These are phyloP conservation scores for Cyanoderma ruficeps DNA, from an alignment of 2,113 vertebrate species.

Conservation along the genomic window DNA sequence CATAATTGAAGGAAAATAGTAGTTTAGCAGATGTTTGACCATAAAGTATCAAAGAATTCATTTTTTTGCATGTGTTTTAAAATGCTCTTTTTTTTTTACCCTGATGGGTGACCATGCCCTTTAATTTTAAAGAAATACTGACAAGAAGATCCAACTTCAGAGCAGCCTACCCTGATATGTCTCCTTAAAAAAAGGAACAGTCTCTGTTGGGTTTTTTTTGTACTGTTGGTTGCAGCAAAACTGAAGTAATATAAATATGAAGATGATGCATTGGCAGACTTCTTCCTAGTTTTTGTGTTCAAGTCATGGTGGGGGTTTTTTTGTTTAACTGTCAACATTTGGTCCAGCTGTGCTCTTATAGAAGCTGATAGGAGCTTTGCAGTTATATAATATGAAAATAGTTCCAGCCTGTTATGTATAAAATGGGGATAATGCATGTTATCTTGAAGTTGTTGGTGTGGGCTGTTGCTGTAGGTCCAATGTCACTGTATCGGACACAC, in stretches of 20 bases:
- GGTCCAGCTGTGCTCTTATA: background rate
- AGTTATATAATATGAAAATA: background rate
- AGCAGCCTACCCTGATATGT: background rate
- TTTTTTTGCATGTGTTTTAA: constrained; percentile 32
- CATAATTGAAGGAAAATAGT: constrained; percentile 47
- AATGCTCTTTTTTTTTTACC: background rate
- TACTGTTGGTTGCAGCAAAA: background rate
- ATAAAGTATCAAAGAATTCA: constrained; percentile 21
- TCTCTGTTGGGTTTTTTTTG: background rate
- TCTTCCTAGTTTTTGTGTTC: background rate
- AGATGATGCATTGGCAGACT: background rate
- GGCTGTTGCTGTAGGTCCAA: background rate
- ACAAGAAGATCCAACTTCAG: background rate
- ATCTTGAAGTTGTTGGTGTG: background rate
- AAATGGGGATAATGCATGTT: background rate
- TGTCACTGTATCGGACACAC: no score
- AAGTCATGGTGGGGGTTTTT: rapidly evolving
- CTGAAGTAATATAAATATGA: background rate
- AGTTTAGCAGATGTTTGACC: constrained; percentile 57
- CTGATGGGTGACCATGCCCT: background rate
- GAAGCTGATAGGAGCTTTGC: constrained; percentile 6
- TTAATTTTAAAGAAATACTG: constrained; percentile 19
- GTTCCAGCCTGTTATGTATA: background rate
- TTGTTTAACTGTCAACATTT: background rate
- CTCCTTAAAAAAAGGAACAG: background rate